phyloP scores from a whole-genome alignment of 64 coral and sea anemone species.

The Pocillopora verrucosa region DNA sequence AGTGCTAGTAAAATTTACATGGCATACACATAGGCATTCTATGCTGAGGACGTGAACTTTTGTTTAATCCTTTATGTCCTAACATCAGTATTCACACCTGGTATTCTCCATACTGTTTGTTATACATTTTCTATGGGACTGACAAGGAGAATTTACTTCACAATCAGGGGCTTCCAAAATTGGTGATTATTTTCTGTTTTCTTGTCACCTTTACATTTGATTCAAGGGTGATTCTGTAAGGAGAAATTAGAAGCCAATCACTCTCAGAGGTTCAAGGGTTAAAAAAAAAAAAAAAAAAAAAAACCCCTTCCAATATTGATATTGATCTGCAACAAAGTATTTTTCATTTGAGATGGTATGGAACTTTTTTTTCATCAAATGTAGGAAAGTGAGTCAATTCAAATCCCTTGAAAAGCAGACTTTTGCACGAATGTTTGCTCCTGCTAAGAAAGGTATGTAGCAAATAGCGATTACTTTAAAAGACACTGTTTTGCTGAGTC shows the following conservation, averaged over 20 bases:
- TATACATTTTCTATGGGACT: no score
- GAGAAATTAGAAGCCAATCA: no score
- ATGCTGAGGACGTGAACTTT: not conserved
- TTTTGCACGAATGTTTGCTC: not conserved
- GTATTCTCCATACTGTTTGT: no score
- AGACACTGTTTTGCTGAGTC: not conserved
- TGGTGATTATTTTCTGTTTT: no score
- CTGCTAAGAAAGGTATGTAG: constrained; percentile 18
- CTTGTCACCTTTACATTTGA: no score
- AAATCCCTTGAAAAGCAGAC: constrained; percentile 44
- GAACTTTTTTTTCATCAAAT: not conserved
- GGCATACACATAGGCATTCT: not conserved
- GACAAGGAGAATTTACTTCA: no score
- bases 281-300: not conserved
- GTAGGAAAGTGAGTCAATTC: constrained; percentile 54
- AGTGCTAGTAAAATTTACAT: no score
- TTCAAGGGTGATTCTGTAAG: no score
- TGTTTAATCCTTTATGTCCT: no score
- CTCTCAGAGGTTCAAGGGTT: no score
- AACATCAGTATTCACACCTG: no score
- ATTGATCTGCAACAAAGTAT: not conserved
- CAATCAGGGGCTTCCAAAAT: no score
- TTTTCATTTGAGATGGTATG: not conserved
- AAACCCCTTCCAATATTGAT: not conserved
- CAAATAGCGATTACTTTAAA: not conserved